Evolutionary conservation across 2,797 vertebrate genomes (phyloP).

Genomic region (Phoeniculus purpureus): DNA sequence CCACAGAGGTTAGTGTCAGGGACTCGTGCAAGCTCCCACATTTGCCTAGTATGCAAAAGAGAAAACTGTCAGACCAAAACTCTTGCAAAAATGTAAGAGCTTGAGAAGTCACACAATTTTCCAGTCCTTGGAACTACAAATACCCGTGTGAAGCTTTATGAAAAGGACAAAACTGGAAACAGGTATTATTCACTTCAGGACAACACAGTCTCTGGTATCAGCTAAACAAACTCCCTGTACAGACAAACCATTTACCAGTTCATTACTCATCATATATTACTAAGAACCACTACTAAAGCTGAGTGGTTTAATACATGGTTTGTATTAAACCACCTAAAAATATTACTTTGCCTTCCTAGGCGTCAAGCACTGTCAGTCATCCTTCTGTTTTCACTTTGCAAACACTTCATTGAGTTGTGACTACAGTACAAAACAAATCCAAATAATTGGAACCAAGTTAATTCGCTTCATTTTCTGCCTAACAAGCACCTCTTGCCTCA

Average conservation of each 20-base stretch:
- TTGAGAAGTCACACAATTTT: not conserved
- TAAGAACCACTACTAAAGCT: not conserved
- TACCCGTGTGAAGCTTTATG: not conserved
- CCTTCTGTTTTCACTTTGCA: not conserved
- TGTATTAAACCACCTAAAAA: not conserved
- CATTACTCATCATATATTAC: not conserved
- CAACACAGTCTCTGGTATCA: not conserved
- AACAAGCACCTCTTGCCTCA: not conserved
- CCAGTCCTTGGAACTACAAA: not conserved
- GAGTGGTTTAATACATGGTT: not conserved
- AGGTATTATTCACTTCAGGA: not conserved
- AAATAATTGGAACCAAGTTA: not conserved
- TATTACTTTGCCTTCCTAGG: not conserved
- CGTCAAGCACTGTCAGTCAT: not conserved
- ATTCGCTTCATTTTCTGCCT: not conserved
- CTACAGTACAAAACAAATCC: not conserved
- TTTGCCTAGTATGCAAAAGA: not conserved
- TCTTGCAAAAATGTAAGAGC: not conserved
- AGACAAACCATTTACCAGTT: not conserved
- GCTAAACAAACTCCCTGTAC: not conserved
- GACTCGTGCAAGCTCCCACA: accelerated
- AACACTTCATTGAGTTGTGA: not conserved
- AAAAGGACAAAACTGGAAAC: not conserved
- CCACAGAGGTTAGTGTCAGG: not conserved
- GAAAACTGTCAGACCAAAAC: not conserved